Conservation (phyloP, 2,113 vertebrate species). For the Chlorocebus sabaeus region DNA sequence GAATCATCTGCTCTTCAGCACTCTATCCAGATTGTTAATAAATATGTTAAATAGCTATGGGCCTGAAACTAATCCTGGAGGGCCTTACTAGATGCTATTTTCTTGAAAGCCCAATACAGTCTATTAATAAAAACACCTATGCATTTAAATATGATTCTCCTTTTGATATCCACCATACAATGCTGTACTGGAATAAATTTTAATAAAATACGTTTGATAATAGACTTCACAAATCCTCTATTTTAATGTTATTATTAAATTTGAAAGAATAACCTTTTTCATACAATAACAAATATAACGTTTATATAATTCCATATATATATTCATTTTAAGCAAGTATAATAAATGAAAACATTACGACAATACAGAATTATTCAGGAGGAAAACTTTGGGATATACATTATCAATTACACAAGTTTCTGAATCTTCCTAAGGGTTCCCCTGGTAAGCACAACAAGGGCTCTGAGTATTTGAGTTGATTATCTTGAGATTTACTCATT, state of each 20-base stretch:
- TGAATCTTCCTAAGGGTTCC: background rate
- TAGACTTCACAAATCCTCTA: background rate
- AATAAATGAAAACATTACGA: background rate
- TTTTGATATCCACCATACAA: conserved; percentile 50
- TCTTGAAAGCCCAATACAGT: conserved; percentile 61
- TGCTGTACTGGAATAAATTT: conserved; percentile 7
- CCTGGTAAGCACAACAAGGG: background rate
- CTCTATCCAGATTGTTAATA: conserved; percentile 76
- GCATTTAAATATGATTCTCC: conserved; percentile 63
- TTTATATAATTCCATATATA: conserved; percentile 14
- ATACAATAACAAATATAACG: background rate
- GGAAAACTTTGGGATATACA: background rate
- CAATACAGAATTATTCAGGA: background rate
- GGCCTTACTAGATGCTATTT: conserved; percentile 44
- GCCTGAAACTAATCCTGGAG: conserved; percentile 66
- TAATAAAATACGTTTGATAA: conserved; percentile 39
- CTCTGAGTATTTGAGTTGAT: background rate
- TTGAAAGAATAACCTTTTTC: conserved; percentile 20
- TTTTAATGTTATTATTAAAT: conserved; percentile 45
- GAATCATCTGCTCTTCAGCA: conserved; percentile 70
- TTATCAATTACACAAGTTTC: conserved; percentile 29
- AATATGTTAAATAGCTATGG: conserved; percentile 78
- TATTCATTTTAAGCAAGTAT: conserved; percentile 4
- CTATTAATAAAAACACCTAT: conserved; percentile 69
- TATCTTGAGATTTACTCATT: conserved; percentile 28